phyloP scores from a whole-genome alignment of 1,140 invertebrate genomes.

The Drosophila sp. region DNA sequence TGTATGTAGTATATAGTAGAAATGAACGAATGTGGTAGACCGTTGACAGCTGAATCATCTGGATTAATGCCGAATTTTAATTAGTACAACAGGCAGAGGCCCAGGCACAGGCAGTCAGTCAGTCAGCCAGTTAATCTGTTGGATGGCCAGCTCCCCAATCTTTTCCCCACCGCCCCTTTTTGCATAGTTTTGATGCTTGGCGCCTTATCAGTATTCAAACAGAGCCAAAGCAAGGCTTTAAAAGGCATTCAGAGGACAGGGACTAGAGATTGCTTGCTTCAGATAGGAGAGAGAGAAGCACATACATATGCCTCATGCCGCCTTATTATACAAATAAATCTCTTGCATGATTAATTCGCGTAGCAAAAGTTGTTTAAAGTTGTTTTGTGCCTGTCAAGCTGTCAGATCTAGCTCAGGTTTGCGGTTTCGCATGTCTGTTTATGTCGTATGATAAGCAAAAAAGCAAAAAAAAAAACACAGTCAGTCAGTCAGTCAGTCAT shows the following conservation, averaged over 20 bases:
- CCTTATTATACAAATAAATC: conserved; percentile 51
- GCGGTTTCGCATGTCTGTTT: conserved; percentile 50
- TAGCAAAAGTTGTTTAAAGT: conserved; percentile 64
- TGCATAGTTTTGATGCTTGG: conserved; percentile 70
- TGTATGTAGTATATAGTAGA: background rate
- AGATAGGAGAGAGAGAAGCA: conserved; percentile 18
- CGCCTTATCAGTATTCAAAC: conserved; percentile 68
- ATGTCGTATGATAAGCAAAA: conserved; percentile 64
- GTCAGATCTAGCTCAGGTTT: conserved; percentile 61
- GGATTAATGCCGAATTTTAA: conserved; percentile 82
- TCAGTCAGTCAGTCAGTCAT: background rate
- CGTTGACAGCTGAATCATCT: conserved; percentile 79
- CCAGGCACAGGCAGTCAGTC: conserved; percentile 9
- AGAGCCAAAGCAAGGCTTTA: conserved; percentile 53
- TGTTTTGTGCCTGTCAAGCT: conserved; percentile 62
- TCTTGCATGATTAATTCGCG: conserved; percentile 74
- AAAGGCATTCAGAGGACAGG: conserved; percentile 34
- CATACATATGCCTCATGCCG: background rate
- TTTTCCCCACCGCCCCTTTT: background rate
- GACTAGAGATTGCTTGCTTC: conserved; percentile 11
- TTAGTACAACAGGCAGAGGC: conserved; percentile 66
- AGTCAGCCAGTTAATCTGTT: conserved; percentile 63
- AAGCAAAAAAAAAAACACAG: background rate
- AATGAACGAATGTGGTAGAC: conserved; percentile 14
- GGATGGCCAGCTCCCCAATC: conserved; percentile 6